These are phyloP conservation scores for Pristionchus maxplancki DNA, from an alignment of 2,888 invertebrate species.

Conservation along the genomic window DNA sequence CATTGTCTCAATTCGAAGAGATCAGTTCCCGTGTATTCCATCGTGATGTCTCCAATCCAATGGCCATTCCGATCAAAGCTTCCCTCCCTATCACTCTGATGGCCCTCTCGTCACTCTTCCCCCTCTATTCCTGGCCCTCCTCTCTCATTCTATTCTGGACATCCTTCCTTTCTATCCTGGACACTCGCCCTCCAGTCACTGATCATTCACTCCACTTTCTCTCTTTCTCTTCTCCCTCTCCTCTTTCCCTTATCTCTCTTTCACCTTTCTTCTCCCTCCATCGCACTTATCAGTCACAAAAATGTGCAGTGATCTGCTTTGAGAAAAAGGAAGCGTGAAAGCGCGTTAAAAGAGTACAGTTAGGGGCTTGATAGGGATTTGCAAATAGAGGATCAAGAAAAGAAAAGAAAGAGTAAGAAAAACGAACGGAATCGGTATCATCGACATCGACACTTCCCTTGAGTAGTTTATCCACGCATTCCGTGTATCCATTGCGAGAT, in stretches of 20 bases:
- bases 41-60: not conserved
- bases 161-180: not conserved
- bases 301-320: not conserved
- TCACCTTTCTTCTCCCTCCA: no score
- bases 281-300: constrained; percentile 29
- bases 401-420: not conserved
- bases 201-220: not conserved
- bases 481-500: constrained; percentile 84
- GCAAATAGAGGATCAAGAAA: not conserved
- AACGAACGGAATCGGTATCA: constrained; percentile 73
- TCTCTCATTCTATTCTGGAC: constrained; percentile 3
- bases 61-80: not conserved
- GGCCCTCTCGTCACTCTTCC: not conserved
- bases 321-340: not conserved
- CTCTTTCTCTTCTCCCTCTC: not conserved
- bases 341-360: not conserved
- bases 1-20: not conserved
- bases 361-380: not conserved
- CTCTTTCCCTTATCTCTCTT: not conserved
- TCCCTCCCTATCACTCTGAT: not conserved
- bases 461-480: constrained; percentile 85
- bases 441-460: constrained; percentile 68
- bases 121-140: not conserved
- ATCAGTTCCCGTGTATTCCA: not conserved
- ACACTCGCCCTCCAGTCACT: not conserved